These are phyloP conservation scores for Phyto melanocephala DNA, from an alignment of 2,888 invertebrate genomes.

Conservation along the genomic window DNA sequence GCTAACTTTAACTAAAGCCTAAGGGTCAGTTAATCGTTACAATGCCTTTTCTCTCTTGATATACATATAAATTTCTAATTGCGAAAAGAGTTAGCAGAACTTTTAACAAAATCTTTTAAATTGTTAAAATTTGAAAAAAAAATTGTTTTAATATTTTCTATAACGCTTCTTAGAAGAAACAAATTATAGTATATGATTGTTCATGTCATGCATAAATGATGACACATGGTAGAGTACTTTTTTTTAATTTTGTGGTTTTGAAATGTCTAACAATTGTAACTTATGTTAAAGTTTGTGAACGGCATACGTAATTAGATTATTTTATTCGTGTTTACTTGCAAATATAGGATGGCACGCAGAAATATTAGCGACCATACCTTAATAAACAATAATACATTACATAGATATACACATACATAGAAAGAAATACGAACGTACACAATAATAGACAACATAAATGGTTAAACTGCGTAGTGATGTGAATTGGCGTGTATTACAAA, in stretches of 20 bases:
- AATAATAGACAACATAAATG: neutral
- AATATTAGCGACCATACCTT: neutral
- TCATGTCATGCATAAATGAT: conserved; percentile 46
- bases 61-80: neutral
- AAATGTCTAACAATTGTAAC: conserved; percentile 34
- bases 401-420: too few species aligned
- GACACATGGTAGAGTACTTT: neutral
- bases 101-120: neutral
- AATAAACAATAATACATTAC: neutral
- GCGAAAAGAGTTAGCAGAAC: neutral
- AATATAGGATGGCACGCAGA: neutral
- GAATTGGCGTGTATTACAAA: neutral
- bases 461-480: neutral
- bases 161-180: conserved; percentile 10
- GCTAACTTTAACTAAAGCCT: neutral
- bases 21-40: conserved; percentile 10
- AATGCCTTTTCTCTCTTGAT: neutral
- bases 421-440: neutral
- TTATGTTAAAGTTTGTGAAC: conserved; percentile 53
- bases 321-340: neutral
- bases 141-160: neutral
- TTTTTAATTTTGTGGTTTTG: conserved; percentile 1
- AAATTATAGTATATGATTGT: conserved; percentile 40
- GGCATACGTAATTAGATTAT: conserved; percentile 40
- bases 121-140: neutral